A percentile compares a stretch with the other conserved stretches of the same genome.
phyloP scores from a whole-genome alignment of 1,140 invertebrate species.

The Argopecten irradians region DNA sequence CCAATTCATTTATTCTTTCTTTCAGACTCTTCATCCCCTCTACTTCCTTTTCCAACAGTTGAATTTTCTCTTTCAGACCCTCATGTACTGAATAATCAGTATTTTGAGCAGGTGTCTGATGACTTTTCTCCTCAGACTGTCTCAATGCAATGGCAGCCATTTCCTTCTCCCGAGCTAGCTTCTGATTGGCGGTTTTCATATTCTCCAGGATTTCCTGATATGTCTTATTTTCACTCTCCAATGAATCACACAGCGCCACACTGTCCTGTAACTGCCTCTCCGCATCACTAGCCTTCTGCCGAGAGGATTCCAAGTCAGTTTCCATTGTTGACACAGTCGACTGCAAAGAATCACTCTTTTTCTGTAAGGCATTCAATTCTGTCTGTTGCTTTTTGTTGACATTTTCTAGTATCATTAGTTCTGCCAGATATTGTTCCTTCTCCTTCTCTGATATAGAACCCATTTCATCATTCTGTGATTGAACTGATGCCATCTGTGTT shows the following conservation, averaged over 20 bases:
- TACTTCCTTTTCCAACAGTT: conserved; percentile 40
- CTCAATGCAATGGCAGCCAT: neutral
- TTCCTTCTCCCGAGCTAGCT: conserved; percentile 36
- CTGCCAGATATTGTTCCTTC: neutral
- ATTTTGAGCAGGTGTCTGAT: neutral
- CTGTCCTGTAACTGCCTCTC: conserved; percentile 44
- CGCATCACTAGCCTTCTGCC: conserved; percentile 19
- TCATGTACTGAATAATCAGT: conserved; percentile 24
- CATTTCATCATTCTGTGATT: conserved; percentile 29
- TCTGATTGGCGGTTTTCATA: conserved; percentile 28
- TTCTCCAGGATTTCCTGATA: conserved; percentile 46
- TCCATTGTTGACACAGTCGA: conserved; percentile 6
- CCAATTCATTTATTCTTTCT: conserved; percentile 46
- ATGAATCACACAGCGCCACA: conserved; percentile 44
- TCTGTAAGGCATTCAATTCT: conserved; percentile 27
- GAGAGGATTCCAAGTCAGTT: neutral
- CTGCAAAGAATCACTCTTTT: conserved; percentile 27
- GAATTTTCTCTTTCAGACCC: conserved; percentile 30
- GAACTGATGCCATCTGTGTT: conserved; percentile 2
- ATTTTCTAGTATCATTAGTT: neutral
- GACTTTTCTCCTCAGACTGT: neutral
- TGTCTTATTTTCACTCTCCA: conserved; percentile 51
- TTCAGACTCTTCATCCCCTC: conserved; percentile 32
- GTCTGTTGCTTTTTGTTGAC: neutral
- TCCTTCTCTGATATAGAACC: neutral